A percentile compares a stretch with the other conserved stretches of the same genome.
phyloP scores from a whole-genome alignment of 2,113 vertebrate genomes.

The Odocoileus virginianus region DNA sequence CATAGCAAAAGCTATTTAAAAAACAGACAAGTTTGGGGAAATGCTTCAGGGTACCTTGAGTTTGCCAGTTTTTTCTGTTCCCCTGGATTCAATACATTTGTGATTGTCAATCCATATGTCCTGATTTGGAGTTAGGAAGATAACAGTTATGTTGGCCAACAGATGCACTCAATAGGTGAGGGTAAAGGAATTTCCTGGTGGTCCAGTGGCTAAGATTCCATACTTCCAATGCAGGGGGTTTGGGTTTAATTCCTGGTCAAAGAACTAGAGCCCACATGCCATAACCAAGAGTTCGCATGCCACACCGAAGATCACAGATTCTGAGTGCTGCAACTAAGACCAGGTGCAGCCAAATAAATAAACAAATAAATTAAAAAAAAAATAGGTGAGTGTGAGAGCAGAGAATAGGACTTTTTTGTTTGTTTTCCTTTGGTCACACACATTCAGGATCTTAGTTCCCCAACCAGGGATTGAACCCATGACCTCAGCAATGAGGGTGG shows the following conservation, averaged over 20 bases:
- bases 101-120: not conserved
- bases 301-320: not conserved
- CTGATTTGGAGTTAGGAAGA: not conserved
- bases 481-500: not conserved
- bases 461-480: not conserved
- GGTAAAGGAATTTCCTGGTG: not conserved
- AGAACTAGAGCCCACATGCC: not conserved
- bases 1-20: not conserved
- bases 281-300: not conserved
- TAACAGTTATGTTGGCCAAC: not conserved
- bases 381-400: not conserved
- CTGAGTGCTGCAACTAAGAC: not conserved
- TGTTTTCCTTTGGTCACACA: not conserved
- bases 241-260: not conserved
- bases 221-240: not conserved
- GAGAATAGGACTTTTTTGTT: not conserved
- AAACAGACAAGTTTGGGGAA: not conserved
- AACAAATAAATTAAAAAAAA: not conserved
- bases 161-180: not conserved
- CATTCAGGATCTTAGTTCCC: not conserved
- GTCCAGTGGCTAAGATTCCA: not conserved
- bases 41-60: not conserved
- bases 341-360: not conserved
- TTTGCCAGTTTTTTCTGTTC: not conserved
- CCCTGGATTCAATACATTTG: not conserved